These are phyloP conservation scores for Drosophila persimilis DNA, from an alignment of 1,140 invertebrate genomes.

Conservation along the genomic window DNA sequence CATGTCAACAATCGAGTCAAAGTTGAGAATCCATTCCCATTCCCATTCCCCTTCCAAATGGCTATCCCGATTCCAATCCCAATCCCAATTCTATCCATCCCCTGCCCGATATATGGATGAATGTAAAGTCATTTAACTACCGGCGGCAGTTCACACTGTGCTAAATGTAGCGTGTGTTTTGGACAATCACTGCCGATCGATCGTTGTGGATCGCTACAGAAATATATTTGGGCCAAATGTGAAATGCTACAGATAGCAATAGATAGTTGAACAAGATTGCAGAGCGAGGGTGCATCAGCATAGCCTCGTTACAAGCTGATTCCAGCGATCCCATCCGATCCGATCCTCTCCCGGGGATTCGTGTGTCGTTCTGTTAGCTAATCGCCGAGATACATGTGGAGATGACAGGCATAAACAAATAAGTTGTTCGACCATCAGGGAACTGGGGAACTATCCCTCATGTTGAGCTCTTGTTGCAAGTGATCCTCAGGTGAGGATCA, in stretches of 20 bases:
- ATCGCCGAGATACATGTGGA: conserved; percentile 29
- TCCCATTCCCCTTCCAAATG: background rate
- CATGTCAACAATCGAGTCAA: conserved; percentile 75
- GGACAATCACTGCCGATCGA: conserved; percentile 9
- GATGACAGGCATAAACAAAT: conserved; percentile 31
- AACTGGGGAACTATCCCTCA: no score
- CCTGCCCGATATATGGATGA: no score
- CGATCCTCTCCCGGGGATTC: conserved; percentile 3
- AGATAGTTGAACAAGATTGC: conserved; percentile 7
- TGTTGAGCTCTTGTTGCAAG: background rate
- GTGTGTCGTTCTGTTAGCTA: conserved; percentile 39
- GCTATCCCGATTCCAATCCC: background rate
- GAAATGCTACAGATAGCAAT: conserved; percentile 28
- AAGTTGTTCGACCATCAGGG: background rate
- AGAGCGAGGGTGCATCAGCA: conserved; percentile 2
- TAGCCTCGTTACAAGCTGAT: background rate
- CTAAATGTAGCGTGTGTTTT: conserved; percentile 67
- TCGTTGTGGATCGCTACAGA: conserved; percentile 27
- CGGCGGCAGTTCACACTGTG: conserved; percentile 66
- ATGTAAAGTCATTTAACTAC: conserved; percentile 69
- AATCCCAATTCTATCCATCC: background rate
- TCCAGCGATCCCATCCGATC: conserved; percentile 4
- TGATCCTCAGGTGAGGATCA: conserved; percentile 2
- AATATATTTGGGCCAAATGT: conserved; percentile 20
- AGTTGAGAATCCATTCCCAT: conserved; percentile 23